These are phyloP conservation scores for Mergus octosetaceus DNA, from an alignment of 2,797 vertebrate genomes.

Conservation along the genomic window DNA sequence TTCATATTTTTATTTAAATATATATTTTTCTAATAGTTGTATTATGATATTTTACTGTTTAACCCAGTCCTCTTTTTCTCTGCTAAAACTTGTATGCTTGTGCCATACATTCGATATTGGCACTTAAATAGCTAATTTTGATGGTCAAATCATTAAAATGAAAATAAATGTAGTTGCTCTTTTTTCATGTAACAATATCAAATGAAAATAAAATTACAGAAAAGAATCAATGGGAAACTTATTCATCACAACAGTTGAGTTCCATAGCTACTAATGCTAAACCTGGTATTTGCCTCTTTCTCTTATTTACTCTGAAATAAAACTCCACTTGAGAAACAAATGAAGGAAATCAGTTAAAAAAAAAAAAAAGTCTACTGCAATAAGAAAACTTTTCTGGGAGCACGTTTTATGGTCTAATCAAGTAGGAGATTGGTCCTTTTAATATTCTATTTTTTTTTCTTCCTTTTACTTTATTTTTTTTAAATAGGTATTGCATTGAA, in stretches of 20 bases:
- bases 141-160: background rate
- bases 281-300: background rate
- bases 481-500: background rate
- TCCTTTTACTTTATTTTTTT: background rate
- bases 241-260: background rate
- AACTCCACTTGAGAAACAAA: background rate
- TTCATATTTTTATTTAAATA: background rate
- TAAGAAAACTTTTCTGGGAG: background rate
- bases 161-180: background rate
- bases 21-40: background rate
- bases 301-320: background rate
- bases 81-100: background rate
- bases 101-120: background rate
- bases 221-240: background rate
- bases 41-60: background rate
- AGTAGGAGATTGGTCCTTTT: background rate
- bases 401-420: background rate
- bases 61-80: background rate
- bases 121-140: background rate
- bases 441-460: background rate
- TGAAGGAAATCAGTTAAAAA: background rate
- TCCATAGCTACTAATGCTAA: background rate
- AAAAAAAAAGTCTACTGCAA: background rate
- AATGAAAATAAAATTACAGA: conserved; percentile 14
- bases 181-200: background rate